Percentiles rank a stretch among this genome's conserved stretches.
phyloP scores from a whole-genome alignment of 2,888 invertebrate species.

The Tetragonula carbonaria region DNA sequence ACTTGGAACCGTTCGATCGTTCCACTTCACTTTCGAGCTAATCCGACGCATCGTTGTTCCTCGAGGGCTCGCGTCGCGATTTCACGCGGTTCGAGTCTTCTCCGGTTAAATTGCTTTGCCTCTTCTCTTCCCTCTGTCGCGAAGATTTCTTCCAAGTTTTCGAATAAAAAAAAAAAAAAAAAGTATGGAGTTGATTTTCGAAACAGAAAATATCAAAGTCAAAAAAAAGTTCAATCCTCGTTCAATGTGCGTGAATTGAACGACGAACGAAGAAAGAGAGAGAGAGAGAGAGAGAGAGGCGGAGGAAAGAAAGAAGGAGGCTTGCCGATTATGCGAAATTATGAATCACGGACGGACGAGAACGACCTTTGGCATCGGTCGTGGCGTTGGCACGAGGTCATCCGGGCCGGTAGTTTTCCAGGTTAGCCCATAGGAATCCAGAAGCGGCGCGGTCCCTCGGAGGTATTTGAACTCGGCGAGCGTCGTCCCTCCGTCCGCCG shows the following conservation, averaged over 20 bases:
- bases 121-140: too few relatives aligned
- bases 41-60: slow-evolving; percentile 54
- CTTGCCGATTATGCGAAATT: slow-evolving; percentile 35
- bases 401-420: slow-evolving; percentile 66
- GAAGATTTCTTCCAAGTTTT: too few relatives aligned
- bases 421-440: slow-evolving; percentile 66
- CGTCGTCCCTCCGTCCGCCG: slow-evolving; percentile 62
- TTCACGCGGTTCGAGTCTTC: slow-evolving; percentile 12
- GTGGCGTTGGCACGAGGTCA: slow-evolving; percentile 60
- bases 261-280: neutral
- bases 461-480: slow-evolving; percentile 76
- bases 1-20: slow-evolving; percentile 67
- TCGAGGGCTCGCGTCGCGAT: slow-evolving; percentile 25
- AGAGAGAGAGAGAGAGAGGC: neutral
- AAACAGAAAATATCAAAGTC: too few relatives aligned
- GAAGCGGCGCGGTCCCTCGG: slow-evolving; percentile 67
- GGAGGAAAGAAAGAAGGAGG: neutral
- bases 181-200: too few relatives aligned
- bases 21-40: slow-evolving; percentile 57
- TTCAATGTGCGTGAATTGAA: neutral
- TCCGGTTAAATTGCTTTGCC: neutral
- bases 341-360: slow-evolving; percentile 41
- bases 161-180: too few relatives aligned
- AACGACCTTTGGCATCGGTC: slow-evolving; percentile 57
- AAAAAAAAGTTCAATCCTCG: neutral